A percentile compares a stretch with the other conserved stretches of the same genome.
Conservation (phyloP, 2,113 vertebrate species). For the Phyllostomus hastatus region DNA sequence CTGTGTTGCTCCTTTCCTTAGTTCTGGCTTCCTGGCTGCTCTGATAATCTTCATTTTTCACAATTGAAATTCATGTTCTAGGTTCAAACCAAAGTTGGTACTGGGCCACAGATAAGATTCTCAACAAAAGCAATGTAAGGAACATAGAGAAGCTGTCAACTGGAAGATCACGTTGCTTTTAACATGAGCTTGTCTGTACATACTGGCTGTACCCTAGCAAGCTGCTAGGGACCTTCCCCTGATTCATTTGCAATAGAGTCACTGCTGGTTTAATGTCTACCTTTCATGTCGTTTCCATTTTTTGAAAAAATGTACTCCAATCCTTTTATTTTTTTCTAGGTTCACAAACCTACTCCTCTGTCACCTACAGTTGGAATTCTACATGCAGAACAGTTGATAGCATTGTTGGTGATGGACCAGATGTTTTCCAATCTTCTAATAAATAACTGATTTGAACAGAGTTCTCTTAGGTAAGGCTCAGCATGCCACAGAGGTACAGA, state of each 20-base stretch:
- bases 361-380: neutral
- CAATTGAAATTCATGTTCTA: neutral
- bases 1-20: neutral
- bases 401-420: neutral
- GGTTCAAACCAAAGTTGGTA: neutral
- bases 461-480: neutral
- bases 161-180: neutral
- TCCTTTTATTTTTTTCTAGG: neutral
- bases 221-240: no score
- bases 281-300: neutral
- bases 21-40: neutral
- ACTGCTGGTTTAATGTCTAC: neutral
- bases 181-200: neutral
- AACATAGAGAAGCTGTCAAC: neutral
- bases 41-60: neutral
- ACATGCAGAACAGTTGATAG: neutral
- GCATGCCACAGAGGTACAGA: neutral
- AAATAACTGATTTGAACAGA: neutral
- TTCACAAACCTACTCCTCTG: neutral
- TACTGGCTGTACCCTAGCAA: neutral
- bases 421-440: neutral
- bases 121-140: neutral
- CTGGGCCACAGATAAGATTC: neutral
- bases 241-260: neutral
- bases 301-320: neutral